Conservation (phyloP, 2,888 invertebrate genomes). For the Polydrusus cervinus region DNA sequence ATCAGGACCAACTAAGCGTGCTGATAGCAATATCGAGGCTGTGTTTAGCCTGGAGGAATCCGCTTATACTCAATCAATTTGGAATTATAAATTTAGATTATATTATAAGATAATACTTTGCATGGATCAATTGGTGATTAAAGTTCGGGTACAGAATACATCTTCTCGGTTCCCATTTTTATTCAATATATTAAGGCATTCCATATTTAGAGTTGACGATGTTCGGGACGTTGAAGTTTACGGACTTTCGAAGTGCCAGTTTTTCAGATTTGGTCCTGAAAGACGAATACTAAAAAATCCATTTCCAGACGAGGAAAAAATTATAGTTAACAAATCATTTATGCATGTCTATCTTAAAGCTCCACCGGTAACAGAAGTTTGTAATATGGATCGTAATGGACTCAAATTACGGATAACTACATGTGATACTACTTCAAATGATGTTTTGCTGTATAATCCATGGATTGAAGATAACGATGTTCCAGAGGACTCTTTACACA, state of each 20-base stretch:
- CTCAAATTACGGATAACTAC: constrained; percentile 24
- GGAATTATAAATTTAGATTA: constrained; percentile 56
- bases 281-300: background rate
- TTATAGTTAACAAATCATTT: background rate
- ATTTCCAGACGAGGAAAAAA: constrained; percentile 18
- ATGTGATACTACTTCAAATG: background rate
- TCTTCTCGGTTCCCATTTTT: constrained; percentile 47
- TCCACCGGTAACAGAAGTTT: constrained; percentile 13
- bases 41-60: constrained; percentile 40
- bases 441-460: constrained; percentile 30
- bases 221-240: constrained; percentile 44
- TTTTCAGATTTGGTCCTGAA: background rate
- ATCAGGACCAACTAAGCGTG: constrained; percentile 39
- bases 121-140: constrained; percentile 29
- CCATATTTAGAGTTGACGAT: constrained; percentile 20
- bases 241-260: constrained; percentile 43
- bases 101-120: constrained; percentile 37
- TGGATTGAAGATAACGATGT: background rate
- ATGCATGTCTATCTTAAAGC: constrained; percentile 11
- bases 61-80: constrained; percentile 54
- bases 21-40: constrained; percentile 54
- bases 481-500: no score
- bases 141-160: constrained; percentile 38
- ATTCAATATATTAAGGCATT: constrained; percentile 45
- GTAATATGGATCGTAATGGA: constrained; percentile 13